Conservation (phyloP, 2,888 invertebrate species). For the Hemithea aestivaria region DNA sequence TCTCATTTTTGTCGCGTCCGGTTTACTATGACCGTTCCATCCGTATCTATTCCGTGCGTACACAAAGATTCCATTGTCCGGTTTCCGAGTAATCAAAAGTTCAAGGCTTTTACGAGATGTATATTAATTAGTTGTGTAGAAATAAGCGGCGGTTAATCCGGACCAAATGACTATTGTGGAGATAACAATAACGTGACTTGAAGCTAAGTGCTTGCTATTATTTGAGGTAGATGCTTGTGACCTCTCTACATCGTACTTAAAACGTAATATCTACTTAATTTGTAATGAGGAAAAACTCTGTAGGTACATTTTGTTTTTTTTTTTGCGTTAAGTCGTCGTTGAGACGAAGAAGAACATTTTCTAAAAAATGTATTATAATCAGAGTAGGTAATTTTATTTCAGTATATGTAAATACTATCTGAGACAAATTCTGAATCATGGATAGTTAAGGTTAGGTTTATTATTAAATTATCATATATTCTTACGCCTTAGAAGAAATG, state of each 20-base stretch:
- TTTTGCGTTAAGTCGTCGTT: constrained; percentile 1
- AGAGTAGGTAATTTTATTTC: too few species aligned
- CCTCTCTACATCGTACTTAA: too few species aligned
- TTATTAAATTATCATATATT: too few species aligned
- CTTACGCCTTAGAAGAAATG: too few species aligned
- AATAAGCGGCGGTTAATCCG: constrained; percentile 58
- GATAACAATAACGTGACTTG: constrained; percentile 59
- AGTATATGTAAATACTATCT: too few species aligned
- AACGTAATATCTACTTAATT: constrained; percentile 31
- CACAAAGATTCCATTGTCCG: constrained; percentile 71
- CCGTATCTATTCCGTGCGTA: too few species aligned
- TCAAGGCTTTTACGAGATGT: constrained; percentile 69
- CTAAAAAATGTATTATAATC: too few species aligned
- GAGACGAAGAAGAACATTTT: constrained; percentile 2
- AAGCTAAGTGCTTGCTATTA: constrained; percentile 37
- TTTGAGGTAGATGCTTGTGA: constrained; percentile 14
- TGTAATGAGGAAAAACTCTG: constrained; percentile 31
- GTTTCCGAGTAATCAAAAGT: constrained; percentile 65
- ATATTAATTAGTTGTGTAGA: constrained; percentile 71
- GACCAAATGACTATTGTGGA: constrained; percentile 47
- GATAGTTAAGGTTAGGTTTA: too few species aligned
- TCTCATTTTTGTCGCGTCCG: too few species aligned
- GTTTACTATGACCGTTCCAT: too few species aligned
- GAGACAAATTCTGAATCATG: too few species aligned
- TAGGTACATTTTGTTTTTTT: constrained; percentile 12